phyloP scores from a whole-genome alignment of 2,113 vertebrate genomes.

The Dasyornis broadbenti region DNA sequence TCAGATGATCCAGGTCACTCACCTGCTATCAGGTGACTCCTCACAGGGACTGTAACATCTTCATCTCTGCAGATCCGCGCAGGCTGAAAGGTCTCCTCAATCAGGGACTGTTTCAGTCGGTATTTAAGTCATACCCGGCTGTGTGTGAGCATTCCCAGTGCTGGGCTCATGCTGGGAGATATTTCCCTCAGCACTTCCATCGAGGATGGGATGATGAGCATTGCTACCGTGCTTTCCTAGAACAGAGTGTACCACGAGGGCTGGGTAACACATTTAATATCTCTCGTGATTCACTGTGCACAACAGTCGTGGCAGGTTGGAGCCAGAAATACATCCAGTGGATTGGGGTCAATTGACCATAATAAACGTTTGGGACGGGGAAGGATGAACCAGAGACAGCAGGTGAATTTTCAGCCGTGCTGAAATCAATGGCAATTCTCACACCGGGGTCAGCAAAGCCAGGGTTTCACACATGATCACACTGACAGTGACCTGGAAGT shows the following conservation, averaged over 20 bases:
- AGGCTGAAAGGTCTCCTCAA: neutral
- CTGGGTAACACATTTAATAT: neutral
- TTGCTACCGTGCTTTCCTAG: neutral
- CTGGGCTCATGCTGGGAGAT: neutral
- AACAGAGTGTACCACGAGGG: neutral
- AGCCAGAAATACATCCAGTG: neutral
- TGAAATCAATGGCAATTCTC: neutral
- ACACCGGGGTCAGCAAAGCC: neutral
- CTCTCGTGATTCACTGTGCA: neutral
- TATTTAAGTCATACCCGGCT: neutral
- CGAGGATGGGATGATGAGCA: neutral
- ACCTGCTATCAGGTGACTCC: neutral
- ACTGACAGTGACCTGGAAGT: neutral
- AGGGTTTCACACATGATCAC: neutral
- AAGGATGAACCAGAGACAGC: neutral
- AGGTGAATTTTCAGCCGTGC: neutral
- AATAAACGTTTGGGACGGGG: neutral
- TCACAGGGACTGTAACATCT: accelerated
- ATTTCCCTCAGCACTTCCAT: neutral
- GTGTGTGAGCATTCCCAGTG: neutral
- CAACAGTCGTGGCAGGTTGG: neutral
- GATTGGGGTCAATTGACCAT: neutral
- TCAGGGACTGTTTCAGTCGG: neutral
- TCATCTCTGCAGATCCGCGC: neutral
- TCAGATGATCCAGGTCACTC: neutral